Evolutionary conservation across 2,797 vertebrate genomes (phyloP).

Genomic region (Eleutherodactylus coqui): DNA sequence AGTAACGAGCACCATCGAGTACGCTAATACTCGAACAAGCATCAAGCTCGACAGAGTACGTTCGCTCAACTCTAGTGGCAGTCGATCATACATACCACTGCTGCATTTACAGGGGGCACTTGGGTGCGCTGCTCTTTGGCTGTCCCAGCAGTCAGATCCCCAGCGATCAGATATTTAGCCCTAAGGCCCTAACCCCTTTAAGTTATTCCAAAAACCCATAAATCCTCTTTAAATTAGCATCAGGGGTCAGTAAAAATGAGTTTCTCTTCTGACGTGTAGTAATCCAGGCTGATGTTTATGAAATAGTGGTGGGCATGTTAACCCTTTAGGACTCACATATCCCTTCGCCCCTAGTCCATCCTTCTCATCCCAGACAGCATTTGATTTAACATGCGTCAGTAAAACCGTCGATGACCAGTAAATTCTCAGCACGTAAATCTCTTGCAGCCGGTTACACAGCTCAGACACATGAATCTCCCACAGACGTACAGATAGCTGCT

Average conservation of each 20-base stretch:
- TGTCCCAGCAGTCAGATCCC: too few relatives aligned
- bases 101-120: too few relatives aligned
- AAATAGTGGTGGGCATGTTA: not conserved
- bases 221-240: not conserved
- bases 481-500: not conserved
- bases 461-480: conserved; percentile 3
- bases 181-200: too few relatives aligned
- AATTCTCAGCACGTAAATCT: conserved; percentile 8
- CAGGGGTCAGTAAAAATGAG: not conserved
- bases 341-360: not conserved
- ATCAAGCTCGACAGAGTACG: too few relatives aligned
- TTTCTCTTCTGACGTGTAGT: not conserved
- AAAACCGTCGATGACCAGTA: not conserved
- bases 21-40: too few relatives aligned
- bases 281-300: not conserved
- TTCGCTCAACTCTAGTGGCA: too few relatives aligned
- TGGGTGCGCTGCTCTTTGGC: too few relatives aligned
- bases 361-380: not conserved
- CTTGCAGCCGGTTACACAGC: not conserved
- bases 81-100: too few relatives aligned
- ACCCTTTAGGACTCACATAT: not conserved
- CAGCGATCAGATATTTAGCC: too few relatives aligned
- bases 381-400: not conserved
- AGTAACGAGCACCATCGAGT: too few relatives aligned
- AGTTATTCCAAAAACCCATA: not conserved